Evolutionary conservation across 2,888 invertebrate species (phyloP), one percentile per base, ranked within the genome.

Genomic region (Sarcophaga rosellei): DNA sequence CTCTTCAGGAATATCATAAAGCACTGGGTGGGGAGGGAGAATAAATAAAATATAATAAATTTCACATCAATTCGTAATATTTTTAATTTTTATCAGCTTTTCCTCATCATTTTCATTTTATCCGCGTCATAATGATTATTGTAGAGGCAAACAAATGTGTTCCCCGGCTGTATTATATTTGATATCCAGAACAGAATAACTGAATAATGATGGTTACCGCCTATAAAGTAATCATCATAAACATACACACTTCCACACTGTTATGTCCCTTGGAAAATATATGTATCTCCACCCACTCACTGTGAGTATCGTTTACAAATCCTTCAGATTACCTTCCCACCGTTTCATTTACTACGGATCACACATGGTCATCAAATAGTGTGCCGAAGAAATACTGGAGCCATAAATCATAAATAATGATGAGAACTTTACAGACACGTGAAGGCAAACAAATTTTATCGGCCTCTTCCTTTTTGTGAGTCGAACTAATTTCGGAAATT

Each of bases 131-230:
- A 45, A 62, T 62, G 53, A 17, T 53, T 15, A 53, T 53, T 35
- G 35, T 35, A 10, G 35, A 35, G 35, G 90, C 88, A 90, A 90
- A 90, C 90, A 91, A 90, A 90, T 90, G 87, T 86, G 88, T 88
- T 85, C 82, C 85, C 78, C 73, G 53, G 53, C 17, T 53, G 15
- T 53, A 5, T 12, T 53, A 4, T 15, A 17, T 53, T 84, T 89
- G 88, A 88, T 89, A 89, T 89, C 87, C 89, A 65, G 86, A 10
- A 35, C 87, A 88, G 82, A 89, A n/a, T 20, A n/a, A 21, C 11
- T 20, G n/a, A 57, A 25, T 35, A 45, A 73, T 20, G 87, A 88
- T 77, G 87, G 87, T 53, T 82, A 87, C 89, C 90, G 90, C 90
- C 89, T 84, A 61, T 45, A 76, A 15, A 53, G 53, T 53, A 53